Conservation (phyloP, 2,797 vertebrate genomes). For the Syngnathus acus region DNA sequence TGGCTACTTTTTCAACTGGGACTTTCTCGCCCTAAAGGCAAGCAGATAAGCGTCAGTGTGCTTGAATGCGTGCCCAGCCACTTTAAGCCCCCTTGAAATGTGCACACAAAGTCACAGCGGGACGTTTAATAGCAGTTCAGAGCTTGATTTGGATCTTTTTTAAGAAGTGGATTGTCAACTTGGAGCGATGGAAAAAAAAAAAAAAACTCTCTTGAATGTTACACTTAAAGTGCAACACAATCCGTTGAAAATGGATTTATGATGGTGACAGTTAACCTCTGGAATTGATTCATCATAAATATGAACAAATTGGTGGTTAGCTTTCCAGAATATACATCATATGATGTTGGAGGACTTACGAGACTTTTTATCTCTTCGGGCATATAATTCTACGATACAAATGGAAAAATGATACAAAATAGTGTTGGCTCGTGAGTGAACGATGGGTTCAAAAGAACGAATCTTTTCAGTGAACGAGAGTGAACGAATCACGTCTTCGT, state of each 20-base stretch:
- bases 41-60: constrained; percentile 28
- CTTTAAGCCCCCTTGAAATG: constrained; percentile 4
- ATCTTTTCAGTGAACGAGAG: too few relatives aligned
- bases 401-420: too few relatives aligned
- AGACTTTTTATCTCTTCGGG: not conserved
- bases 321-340: not conserved
- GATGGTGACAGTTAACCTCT: not conserved
- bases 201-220: too few relatives aligned
- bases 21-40: constrained; percentile 15
- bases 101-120: constrained; percentile 2
- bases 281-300: not conserved
- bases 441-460: too few relatives aligned
- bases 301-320: not conserved
- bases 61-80: not conserved
- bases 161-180: not conserved
- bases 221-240: not conserved
- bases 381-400: too few relatives aligned
- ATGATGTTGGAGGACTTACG: not conserved
- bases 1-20: not conserved
- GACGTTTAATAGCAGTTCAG: not conserved
- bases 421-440: too few relatives aligned
- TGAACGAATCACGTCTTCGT: too few relatives aligned
- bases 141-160: constrained; percentile 1
- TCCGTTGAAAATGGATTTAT: not conserved
- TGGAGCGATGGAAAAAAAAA: not conserved